These are phyloP conservation scores for Seladonia tumulorum DNA, from an alignment of 2,888 invertebrate genomes.

Conservation along the genomic window DNA sequence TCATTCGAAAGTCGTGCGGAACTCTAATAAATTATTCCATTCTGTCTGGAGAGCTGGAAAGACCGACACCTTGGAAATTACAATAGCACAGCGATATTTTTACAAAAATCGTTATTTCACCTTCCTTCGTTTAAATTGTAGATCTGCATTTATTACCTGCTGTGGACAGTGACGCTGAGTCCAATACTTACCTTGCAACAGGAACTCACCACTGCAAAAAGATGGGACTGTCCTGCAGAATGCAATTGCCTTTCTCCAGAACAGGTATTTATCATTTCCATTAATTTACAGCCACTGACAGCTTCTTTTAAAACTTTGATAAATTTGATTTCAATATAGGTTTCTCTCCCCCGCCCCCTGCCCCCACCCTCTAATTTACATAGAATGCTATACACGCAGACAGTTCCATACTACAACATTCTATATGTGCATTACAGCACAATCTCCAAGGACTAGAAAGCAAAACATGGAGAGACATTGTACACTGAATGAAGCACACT, in stretches of 20 bases:
- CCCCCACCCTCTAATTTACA: neutral
- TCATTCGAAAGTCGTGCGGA: neutral
- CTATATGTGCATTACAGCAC: neutral
- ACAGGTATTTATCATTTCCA: constrained; percentile 86
- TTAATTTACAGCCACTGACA: neutral
- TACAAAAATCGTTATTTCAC: neutral
- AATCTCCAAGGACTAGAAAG: neutral
- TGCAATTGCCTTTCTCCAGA: constrained; percentile 95
- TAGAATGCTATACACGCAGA: neutral
- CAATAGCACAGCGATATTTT: neutral
- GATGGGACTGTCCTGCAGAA: constrained; percentile 89
- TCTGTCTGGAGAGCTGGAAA: too few relatives aligned
- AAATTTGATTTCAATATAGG: too few relatives aligned
- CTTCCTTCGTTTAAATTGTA: constrained; percentile 36
- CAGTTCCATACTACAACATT: neutral
- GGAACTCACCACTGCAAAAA: constrained; percentile 75
- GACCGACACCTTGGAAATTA: neutral
- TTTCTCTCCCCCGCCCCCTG: too few relatives aligned
- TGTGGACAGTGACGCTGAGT: constrained; percentile 78
- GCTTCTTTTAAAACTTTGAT: neutral
- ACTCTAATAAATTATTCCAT: neutral
- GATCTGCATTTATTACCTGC: constrained; percentile 77
- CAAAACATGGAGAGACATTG: neutral
- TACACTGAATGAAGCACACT: constrained; percentile 2
- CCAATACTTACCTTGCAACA: constrained; percentile 71